Evolutionary conservation across 2,113 vertebrate genomes (phyloP).

Genomic region (Indicator maculatus): DNA sequence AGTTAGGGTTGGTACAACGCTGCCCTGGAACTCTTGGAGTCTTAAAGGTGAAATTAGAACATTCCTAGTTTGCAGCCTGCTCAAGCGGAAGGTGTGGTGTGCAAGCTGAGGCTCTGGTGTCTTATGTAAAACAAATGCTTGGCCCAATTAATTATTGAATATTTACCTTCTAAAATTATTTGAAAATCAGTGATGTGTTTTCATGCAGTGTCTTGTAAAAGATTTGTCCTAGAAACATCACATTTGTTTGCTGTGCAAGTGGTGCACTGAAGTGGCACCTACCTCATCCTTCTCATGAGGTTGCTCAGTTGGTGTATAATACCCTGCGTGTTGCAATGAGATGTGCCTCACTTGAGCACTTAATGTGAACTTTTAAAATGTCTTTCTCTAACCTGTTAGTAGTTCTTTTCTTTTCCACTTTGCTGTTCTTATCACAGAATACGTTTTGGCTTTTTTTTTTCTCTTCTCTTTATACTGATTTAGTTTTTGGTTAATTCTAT

Average conservation of each 20-base stretch:
- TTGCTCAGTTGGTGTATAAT: neutral
- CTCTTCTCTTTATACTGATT: neutral
- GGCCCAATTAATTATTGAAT: conserved; percentile 5
- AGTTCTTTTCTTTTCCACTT: neutral
- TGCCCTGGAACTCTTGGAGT: neutral
- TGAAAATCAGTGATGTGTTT: neutral
- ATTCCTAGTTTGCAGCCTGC: neutral
- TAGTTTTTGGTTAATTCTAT: neutral
- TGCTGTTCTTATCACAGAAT: neutral
- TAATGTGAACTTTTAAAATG: neutral
- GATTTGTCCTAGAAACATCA: conserved; percentile 47
- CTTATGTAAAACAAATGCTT: neutral
- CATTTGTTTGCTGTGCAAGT: neutral
- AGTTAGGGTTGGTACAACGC: neutral
- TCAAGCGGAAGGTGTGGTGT: neutral
- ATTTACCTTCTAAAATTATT: neutral
- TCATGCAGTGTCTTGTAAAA: neutral
- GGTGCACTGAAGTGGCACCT: neutral
- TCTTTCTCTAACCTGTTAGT: neutral
- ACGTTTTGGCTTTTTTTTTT: neutral
- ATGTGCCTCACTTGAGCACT: neutral
- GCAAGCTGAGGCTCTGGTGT: neutral
- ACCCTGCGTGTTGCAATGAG: neutral
- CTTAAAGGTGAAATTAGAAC: neutral
- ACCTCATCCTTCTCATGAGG: neutral